Conservation (phyloP, 2,113 vertebrate genomes). For the Muntiacus reevesi region DNA sequence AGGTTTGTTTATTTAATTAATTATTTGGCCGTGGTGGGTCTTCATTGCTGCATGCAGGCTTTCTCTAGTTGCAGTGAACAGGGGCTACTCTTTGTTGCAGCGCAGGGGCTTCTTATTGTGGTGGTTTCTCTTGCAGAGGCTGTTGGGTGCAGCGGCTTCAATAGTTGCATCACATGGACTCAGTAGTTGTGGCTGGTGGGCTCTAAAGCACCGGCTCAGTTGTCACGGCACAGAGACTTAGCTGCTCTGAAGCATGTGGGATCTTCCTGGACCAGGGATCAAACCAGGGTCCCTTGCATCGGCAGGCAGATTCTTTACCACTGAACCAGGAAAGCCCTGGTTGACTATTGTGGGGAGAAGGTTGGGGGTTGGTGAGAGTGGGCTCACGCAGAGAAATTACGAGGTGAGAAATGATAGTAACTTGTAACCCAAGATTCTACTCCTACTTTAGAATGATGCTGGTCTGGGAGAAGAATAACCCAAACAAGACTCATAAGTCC, state of each 20-base stretch:
- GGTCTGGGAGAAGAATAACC: not conserved
- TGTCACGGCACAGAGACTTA: not conserved
- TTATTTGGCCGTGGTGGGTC: not conserved
- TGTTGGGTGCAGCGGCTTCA: not conserved
- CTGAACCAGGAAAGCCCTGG: not conserved
- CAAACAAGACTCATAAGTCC: not conserved
- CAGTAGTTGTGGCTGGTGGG: not conserved
- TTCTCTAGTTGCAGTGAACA: not conserved
- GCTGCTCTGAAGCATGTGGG: not conserved
- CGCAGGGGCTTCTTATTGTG: rapidly evolving
- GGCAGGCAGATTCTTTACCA: not conserved
- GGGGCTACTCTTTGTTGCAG: not conserved
- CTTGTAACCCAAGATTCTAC: not conserved
- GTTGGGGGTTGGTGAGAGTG: not conserved
- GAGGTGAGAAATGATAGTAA: not conserved
- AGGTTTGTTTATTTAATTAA: not conserved
- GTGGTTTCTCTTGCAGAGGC: not conserved
- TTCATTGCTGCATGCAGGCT: not conserved
- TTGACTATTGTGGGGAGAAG: not conserved
- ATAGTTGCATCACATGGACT: not conserved
- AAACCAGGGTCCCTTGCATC: not conserved
- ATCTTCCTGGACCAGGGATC: not conserved
- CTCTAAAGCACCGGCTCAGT: not conserved
- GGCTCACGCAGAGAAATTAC: not conserved
- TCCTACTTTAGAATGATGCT: not conserved